A percentile compares a stretch with the other conserved stretches of the same genome.
These are phyloP conservation scores for Telmatherina bonti DNA, from an alignment of 2,797 vertebrate genomes.

Conservation along the genomic window DNA sequence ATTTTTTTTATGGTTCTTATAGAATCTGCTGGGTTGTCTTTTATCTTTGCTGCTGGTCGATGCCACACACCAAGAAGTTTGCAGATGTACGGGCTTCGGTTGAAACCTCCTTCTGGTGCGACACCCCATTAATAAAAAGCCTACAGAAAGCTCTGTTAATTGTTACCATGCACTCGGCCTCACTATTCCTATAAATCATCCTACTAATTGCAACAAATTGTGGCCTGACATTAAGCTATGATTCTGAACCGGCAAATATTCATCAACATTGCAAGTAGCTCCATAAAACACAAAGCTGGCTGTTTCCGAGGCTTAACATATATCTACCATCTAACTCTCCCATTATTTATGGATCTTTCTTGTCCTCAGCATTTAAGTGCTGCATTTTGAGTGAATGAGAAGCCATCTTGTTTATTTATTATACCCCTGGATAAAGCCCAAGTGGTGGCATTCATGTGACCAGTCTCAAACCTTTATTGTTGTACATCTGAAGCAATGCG, in stretches of 20 bases:
- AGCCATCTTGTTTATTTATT: conserved; percentile 76
- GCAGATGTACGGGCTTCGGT: conserved; percentile 68
- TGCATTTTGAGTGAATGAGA: conserved; percentile 74
- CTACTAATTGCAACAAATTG: conserved; percentile 87
- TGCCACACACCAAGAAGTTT: conserved; percentile 64
- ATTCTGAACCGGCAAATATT: conserved; percentile 86
- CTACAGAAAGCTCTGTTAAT: conserved; percentile 82
- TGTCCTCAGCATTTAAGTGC: conserved; percentile 79
- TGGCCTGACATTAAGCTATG: conserved; percentile 87
- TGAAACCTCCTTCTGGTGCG: conserved; percentile 71
- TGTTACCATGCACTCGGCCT: conserved; percentile 81
- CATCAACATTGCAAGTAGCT: conserved; percentile 83
- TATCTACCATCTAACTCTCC: conserved; percentile 74
- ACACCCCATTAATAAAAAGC: conserved; percentile 85
- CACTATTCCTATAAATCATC: conserved; percentile 84
- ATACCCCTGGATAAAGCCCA: conserved; percentile 55
- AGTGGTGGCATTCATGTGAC: conserved; percentile 53
- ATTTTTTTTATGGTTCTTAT: conserved; percentile 17
- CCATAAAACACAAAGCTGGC: conserved; percentile 79
- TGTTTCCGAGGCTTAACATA: conserved; percentile 79
- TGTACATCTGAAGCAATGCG: conserved; percentile 52
- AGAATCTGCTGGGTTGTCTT: conserved; percentile 24
- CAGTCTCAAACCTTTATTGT: conserved; percentile 65
- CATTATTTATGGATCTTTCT: conserved; percentile 84
- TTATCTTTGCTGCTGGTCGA: conserved; percentile 28